Evolutionary conservation across 2,888 invertebrate species (phyloP).

Genomic region (Operophtera brumata): DNA sequence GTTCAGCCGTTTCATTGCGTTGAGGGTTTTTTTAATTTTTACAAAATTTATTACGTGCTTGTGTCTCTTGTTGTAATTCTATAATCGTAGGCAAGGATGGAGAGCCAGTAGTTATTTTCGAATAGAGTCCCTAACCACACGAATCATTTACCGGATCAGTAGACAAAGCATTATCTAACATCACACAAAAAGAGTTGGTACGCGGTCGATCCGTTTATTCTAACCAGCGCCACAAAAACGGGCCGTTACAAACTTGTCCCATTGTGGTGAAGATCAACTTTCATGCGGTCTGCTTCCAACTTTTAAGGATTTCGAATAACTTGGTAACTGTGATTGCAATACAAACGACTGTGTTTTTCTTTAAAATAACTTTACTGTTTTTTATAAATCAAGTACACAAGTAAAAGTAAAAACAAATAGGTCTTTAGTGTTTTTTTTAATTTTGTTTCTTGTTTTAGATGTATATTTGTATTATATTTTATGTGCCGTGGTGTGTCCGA

Average conservation of each 20-base stretch:
- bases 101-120: background rate
- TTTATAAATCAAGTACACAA: too few species aligned
- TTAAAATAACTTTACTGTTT: constrained; percentile 16
- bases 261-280: constrained; percentile 22
- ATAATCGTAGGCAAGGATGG: background rate
- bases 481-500: too few species aligned
- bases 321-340: constrained; percentile 16
- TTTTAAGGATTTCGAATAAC: constrained; percentile 17
- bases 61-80: too few species aligned
- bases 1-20: too few species aligned
- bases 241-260: constrained; percentile 21
- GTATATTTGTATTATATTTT: too few species aligned
- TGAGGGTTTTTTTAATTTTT: too few species aligned
- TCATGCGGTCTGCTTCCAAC: constrained; percentile 17
- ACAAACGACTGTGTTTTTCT: constrained; percentile 16
- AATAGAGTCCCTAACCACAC: constrained; percentile 13
- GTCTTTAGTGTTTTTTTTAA: too few species aligned
- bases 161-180: constrained; percentile 17
- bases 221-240: constrained; percentile 18
- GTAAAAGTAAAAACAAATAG: too few species aligned
- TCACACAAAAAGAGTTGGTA: constrained; percentile 17
- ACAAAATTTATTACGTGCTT: too few species aligned
- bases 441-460: too few species aligned
- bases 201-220: constrained; percentile 18
- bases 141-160: constrained; percentile 17